Conservation (phyloP, 2,797 vertebrate genomes). For the Sebastes hubbsi region DNA sequence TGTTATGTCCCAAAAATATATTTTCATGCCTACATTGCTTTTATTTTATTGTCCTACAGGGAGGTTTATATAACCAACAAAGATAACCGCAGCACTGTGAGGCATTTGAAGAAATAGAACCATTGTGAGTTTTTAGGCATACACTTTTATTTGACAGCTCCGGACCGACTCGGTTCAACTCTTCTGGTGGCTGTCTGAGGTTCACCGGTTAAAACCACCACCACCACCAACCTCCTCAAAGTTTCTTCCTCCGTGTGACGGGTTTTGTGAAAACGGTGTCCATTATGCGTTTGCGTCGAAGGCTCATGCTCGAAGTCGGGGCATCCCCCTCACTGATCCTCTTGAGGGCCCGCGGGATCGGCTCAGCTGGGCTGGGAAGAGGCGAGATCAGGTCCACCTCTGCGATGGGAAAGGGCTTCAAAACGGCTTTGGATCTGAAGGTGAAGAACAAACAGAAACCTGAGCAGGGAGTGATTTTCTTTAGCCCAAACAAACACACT, state of each 20-base stretch:
- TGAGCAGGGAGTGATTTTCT: neutral
- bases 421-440: conserved; percentile 78
- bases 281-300: conserved; percentile 86
- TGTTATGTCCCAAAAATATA: conserved; percentile 56
- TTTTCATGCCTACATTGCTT: conserved; percentile 27
- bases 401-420: conserved; percentile 82
- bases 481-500: neutral
- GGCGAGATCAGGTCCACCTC: conserved; percentile 90
- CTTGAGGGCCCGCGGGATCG: conserved; percentile 47
- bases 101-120: conserved; percentile 33
- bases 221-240: conserved; percentile 71
- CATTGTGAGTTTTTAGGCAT: conserved; percentile 20
- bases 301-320: conserved; percentile 71
- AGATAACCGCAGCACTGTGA: conserved; percentile 22
- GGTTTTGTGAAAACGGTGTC: conserved; percentile 89
- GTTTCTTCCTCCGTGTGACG: conserved; percentile 91
- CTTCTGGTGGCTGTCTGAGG: conserved; percentile 38
- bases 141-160: conserved; percentile 32
- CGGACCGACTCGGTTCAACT: conserved; percentile 2
- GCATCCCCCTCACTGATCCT: conserved; percentile 63
- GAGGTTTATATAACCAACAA: conserved; percentile 18
- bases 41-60: conserved; percentile 13
- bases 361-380: conserved; percentile 82
- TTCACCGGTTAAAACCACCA: conserved; percentile 27
- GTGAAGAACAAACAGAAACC: neutral